phyloP scores from a whole-genome alignment of 53 echinoderm and acorn worm genomes.

The Apostichopus leukothele region DNA sequence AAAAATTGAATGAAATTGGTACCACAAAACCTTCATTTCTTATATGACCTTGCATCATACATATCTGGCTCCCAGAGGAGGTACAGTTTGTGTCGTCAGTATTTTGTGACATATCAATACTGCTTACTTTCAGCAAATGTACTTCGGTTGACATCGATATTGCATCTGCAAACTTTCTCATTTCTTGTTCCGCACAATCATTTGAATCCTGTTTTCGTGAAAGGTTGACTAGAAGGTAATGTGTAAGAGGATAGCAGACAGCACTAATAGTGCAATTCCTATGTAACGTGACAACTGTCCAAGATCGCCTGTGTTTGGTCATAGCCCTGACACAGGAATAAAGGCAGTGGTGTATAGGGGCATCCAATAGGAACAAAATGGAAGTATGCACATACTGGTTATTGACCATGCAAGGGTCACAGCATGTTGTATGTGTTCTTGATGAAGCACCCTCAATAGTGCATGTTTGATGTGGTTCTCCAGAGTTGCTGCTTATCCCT shows the following conservation, averaged over 20 bases:
- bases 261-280: slow-evolving; percentile 43
- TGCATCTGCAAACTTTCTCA: neutral
- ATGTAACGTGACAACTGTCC: neutral
- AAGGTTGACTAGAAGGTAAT: slow-evolving; percentile 42
- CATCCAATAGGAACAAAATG: too few relatives aligned
- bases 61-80: neutral
- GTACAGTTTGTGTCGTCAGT: too few relatives aligned
- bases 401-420: too few relatives aligned
- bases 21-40: neutral
- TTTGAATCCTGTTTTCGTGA: neutral
- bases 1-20: neutral
- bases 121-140: neutral
- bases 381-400: too few relatives aligned
- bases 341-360: too few relatives aligned
- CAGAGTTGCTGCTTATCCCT: too few relatives aligned
- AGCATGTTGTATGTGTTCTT: too few relatives aligned
- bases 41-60: neutral
- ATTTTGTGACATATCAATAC: too few relatives aligned
- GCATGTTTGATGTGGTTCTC: too few relatives aligned
- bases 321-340: too few relatives aligned
- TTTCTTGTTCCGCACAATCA: neutral
- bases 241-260: slow-evolving; percentile 70
- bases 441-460: too few relatives aligned
- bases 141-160: neutral
- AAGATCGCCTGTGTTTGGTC: neutral